These are phyloP conservation scores for Craseonycteris thonglongyai DNA, from an alignment of 2,113 vertebrate genomes.

Conservation along the genomic window DNA sequence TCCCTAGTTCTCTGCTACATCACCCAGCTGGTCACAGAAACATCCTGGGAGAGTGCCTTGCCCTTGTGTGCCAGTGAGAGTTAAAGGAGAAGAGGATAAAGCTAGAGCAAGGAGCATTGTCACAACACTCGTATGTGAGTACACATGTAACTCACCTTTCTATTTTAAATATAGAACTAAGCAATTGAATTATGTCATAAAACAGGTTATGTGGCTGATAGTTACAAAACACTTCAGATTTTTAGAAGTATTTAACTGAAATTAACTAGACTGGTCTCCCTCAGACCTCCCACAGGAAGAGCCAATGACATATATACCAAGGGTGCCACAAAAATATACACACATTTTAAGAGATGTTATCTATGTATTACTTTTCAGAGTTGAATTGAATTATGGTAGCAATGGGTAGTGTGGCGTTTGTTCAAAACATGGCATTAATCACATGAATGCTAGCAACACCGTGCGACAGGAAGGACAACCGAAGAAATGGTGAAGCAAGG, in stretches of 20 bases:
- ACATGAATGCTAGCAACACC: too few species aligned
- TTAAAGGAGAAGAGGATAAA: neutral
- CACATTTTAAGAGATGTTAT: too few species aligned
- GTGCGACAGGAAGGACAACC: too few species aligned
- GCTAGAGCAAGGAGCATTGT: neutral
- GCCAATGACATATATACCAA: neutral
- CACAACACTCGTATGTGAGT: accelerated
- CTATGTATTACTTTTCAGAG: too few species aligned
- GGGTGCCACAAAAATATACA: too few species aligned
- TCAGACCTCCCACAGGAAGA: neutral
- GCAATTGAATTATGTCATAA: neutral
- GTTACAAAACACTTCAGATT: neutral
- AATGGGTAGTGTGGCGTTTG: too few species aligned
- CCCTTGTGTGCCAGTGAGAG: neutral
- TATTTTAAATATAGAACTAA: neutral
- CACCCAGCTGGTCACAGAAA: neutral
- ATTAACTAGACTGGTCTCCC: neutral
- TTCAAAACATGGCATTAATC: too few species aligned
- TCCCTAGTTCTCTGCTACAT: neutral
- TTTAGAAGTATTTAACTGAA: neutral
- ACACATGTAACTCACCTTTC: neutral
- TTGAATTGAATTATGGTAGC: too few species aligned
- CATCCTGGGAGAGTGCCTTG: neutral
- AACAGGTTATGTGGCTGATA: neutral
- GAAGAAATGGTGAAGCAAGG: too few species aligned